Evolutionary conservation across 2,113 vertebrate genomes (phyloP).

Genomic region (Anthoscopus minutus): DNA sequence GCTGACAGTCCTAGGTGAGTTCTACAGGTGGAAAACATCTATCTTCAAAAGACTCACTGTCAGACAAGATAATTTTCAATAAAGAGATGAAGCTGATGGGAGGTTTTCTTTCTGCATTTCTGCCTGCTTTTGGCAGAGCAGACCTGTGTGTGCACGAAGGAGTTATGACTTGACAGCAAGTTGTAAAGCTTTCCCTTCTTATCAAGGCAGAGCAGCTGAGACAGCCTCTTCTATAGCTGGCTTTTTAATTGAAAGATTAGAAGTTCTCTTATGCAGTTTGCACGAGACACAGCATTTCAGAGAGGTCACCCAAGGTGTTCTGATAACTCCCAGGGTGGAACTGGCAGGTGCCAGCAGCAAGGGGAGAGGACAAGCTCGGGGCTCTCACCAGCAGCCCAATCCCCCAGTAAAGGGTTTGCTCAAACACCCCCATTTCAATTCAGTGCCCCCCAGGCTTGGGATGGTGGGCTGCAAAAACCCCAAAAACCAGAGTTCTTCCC

Average conservation of each 20-base stretch:
- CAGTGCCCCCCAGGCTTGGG: background rate
- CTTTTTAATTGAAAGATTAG: slow-evolving; percentile 65
- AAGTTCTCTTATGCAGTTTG: background rate
- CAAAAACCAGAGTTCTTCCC: background rate
- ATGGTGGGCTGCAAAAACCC: background rate
- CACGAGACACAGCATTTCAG: background rate
- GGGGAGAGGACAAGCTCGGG: background rate
- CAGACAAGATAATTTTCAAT: slow-evolving; percentile 57
- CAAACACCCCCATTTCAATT: background rate
- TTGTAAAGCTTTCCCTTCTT: slow-evolving; percentile 54
- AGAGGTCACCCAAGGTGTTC: background rate
- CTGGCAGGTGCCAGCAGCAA: background rate
- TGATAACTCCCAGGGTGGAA: background rate
- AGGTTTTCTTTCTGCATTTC: slow-evolving; percentile 18
- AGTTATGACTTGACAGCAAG: slow-evolving; percentile 37
- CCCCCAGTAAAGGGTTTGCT: background rate
- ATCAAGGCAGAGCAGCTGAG: slow-evolving; percentile 62
- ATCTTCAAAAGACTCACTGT: slow-evolving; percentile 47
- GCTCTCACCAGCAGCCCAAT: background rate
- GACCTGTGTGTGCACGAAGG: background rate
- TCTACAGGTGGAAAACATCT: slow-evolving; percentile 35
- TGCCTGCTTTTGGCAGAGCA: slow-evolving; percentile 30
- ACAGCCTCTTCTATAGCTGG: slow-evolving; percentile 5
- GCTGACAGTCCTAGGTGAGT: slow-evolving; percentile 16
- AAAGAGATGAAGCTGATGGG: slow-evolving; percentile 47